Percentiles rank a stretch among this genome's conserved stretches.
These are phyloP conservation scores for Bedellia somnulentella DNA, from an alignment of 2,888 invertebrate species.

Conservation along the genomic window DNA sequence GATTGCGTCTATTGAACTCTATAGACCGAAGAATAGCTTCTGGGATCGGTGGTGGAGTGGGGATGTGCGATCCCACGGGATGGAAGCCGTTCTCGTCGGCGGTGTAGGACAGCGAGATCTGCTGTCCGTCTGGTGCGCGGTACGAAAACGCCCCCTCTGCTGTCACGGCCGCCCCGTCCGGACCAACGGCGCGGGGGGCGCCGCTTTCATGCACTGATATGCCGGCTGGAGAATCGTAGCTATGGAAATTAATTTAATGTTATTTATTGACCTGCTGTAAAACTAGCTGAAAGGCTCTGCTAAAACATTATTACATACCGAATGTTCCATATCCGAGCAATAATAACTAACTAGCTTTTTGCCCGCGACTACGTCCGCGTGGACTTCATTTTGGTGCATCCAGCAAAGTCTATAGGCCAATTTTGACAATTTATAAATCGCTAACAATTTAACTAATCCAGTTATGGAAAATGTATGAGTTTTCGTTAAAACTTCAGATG, in stretches of 20 bases:
- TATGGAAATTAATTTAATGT: constrained; percentile 13
- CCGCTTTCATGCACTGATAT: constrained; percentile 61
- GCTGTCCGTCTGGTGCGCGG: constrained; percentile 65
- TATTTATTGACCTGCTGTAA: background rate
- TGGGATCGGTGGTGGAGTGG: constrained; percentile 60
- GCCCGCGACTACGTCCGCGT: too few relatives aligned
- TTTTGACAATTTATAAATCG: too few relatives aligned
- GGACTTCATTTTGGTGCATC: too few relatives aligned
- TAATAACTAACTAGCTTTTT: too few relatives aligned
- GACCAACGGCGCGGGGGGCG: constrained; percentile 47
- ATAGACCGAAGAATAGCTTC: constrained; percentile 51
- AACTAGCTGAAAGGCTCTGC: constrained; percentile 12
- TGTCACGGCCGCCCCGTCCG: constrained; percentile 43
- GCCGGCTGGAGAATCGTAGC: constrained; percentile 66
- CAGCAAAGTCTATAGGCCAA: too few relatives aligned
- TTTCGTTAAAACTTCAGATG: too few relatives aligned
- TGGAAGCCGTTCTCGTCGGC: constrained; percentile 72
- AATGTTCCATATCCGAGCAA: too few relatives aligned
- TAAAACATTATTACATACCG: too few relatives aligned
- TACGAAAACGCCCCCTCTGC: constrained; percentile 67
- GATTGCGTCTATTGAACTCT: constrained; percentile 32
- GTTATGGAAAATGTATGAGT: too few relatives aligned
- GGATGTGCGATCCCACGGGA: constrained; percentile 58
- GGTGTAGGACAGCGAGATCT: constrained; percentile 63
- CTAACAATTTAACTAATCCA: too few relatives aligned